A percentile compares a stretch with the other conserved stretches of the same genome.
Evolutionary conservation across 2,113 vertebrate genomes (phyloP).

Genomic region (Phasianus colchicus): DNA sequence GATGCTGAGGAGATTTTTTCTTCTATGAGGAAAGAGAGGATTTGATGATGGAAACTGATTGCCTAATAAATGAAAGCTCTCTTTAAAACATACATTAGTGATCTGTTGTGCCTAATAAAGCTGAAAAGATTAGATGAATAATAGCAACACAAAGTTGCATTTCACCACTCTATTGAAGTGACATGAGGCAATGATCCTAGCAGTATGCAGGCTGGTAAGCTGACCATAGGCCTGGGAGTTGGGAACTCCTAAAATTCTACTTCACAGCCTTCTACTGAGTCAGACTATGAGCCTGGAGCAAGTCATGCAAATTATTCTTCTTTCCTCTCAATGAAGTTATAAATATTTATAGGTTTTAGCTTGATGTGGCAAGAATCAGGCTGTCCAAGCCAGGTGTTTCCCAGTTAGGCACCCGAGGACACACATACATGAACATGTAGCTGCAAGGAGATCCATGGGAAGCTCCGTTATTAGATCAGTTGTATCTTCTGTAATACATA

Average conservation of each 20-base stretch:
- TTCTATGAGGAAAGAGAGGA: background rate
- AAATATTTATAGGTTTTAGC: background rate
- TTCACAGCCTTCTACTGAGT: background rate
- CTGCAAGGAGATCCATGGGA: background rate
- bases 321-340: background rate
- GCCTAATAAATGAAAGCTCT: background rate
- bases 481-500: background rate
- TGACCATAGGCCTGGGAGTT: background rate
- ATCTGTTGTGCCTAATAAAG: background rate
- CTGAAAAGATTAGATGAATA: slow-evolving; percentile 16
- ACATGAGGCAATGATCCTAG: background rate
- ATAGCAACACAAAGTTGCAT: background rate
- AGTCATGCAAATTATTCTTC: background rate
- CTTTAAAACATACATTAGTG: background rate
- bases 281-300: background rate
- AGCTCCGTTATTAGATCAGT: background rate
- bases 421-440: background rate
- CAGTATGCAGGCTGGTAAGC: rapidly evolving
- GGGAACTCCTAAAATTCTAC: background rate
- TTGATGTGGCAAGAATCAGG: rapidly evolving
- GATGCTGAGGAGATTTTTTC: background rate
- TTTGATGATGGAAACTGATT: background rate
- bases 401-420: background rate
- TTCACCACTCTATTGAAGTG: background rate
- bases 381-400: background rate